Evolutionary conservation across 1,140 invertebrate genomes (phyloP).

Genomic region (Vollenhovia emeryi): DNA sequence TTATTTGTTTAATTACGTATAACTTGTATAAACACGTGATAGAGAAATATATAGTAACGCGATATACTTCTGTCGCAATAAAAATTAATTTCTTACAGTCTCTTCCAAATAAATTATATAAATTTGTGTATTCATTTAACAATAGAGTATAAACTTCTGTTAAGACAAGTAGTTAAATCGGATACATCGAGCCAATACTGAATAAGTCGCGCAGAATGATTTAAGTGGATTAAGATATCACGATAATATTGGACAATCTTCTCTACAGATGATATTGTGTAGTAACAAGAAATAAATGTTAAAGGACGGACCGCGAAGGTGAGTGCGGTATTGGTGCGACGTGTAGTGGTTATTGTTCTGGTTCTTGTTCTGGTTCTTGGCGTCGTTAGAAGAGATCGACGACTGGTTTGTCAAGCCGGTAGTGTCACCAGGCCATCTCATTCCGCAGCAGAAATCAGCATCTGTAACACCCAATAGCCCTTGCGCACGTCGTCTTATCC

Average conservation of each 20-base stretch:
- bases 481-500: slow-evolving; percentile 77
- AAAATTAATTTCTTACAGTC: background rate
- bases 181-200: slow-evolving; percentile 35
- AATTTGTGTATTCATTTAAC: background rate
- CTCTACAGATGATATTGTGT: slow-evolving; percentile 62
- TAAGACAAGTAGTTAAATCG: background rate
- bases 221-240: slow-evolving; percentile 26
- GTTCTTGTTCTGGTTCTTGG: slow-evolving; percentile 81
- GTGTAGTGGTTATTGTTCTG: slow-evolving; percentile 84
- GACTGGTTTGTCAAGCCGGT: slow-evolving; percentile 81
- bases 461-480: slow-evolving; percentile 90
- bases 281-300: slow-evolving; percentile 62
- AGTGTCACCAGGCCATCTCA: slow-evolving; percentile 90
- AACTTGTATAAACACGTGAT: background rate
- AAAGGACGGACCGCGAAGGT: slow-evolving; percentile 88
- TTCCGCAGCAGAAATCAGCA: slow-evolving; percentile 94
- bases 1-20: slow-evolving; percentile 15
- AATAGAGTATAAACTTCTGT: background rate
- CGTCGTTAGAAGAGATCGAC: slow-evolving; percentile 75
- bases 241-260: slow-evolving; percentile 63
- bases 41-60: background rate
- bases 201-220: slow-evolving; percentile 26
- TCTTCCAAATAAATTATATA: background rate
- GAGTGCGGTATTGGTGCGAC: slow-evolving; percentile 87
- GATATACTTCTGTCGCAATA: background rate